Conservation (phyloP, 2,113 vertebrate genomes). For the Proterorhinus semilunaris region DNA sequence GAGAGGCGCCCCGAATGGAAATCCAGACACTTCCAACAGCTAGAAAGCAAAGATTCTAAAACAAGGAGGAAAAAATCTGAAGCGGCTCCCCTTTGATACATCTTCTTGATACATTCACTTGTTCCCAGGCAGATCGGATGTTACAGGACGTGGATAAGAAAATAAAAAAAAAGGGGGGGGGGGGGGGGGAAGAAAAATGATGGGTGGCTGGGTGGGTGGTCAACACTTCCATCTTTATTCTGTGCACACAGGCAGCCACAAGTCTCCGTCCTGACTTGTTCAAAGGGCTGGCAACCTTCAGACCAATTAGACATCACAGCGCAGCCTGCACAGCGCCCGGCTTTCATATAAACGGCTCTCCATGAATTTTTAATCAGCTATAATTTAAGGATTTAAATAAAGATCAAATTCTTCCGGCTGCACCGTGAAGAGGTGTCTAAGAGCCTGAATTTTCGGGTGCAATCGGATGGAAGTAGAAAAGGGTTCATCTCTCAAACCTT, state of each 20-base stretch:
- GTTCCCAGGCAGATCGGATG: conserved; percentile 14
- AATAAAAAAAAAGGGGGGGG: neutral
- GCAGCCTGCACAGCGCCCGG: conserved; percentile 66
- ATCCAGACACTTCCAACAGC: conserved; percentile 29
- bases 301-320: conserved; percentile 79
- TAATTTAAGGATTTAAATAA: conserved; percentile 81
- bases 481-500: conserved; percentile 48
- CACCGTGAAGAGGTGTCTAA: conserved; percentile 59
- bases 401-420: conserved; percentile 76
- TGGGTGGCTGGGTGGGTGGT: conserved; percentile 58
- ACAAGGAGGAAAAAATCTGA: conserved; percentile 25
- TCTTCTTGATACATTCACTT: conserved; percentile 18
- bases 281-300: conserved; percentile 77
- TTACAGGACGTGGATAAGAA: conserved; percentile 20
- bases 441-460: conserved; percentile 49
- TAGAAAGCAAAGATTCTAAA: conserved; percentile 25
- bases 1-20: conserved; percentile 38
- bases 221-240: conserved; percentile 71
- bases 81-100: conserved; percentile 19
- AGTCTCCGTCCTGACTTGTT: conserved; percentile 70
- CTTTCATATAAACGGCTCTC: conserved; percentile 69
- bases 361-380: conserved; percentile 78
- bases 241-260: conserved; percentile 59
- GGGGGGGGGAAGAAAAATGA: conserved; percentile 8
- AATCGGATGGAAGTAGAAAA: conserved; percentile 55